Base-by-base conservation (phyloP, 2,888 invertebrate species). In the Dicycla oo region DNA sequence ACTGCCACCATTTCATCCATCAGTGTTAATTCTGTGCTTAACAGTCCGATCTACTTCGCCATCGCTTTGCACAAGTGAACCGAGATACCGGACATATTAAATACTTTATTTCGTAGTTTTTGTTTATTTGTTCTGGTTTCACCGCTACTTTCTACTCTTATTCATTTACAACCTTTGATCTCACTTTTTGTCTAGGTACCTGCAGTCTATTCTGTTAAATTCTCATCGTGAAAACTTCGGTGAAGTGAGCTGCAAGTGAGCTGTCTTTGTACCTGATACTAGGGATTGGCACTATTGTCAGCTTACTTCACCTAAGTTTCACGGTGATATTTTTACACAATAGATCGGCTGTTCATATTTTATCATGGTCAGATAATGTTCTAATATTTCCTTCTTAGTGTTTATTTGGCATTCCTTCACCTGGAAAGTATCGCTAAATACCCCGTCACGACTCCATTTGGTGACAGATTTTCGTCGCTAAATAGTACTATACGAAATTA, bases 351-450 rank as follows among this genome's bases (percentile, higher is more conserved):
- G 20, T 40, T 53, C 13, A 10, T 30, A 54, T 38, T 60, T 61
- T 54, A 23, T 38, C n/a, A 38, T n/a, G 1, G 10, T 30, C 30
- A 13, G 30, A 15, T 51, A 38, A 45, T 11, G 40, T 18, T 34
- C 20, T 13, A 26, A 49, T 3, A n/a, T 60, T 65, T 64, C 40
- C n/a, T 38, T 56, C 64, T 67, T 69, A 64, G 71, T 73, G 73
- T 82, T 82, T 77, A 77, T 83, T 85, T 81, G 34, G 61, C 38
- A 49, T 73, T 63, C 34, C 51, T 62, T 13, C 15, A 66, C 57
- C 58, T 86, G 86, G 90, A 91, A 91, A 91, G 91, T 85, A 68
- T 57, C 58, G 72, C 87, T 89, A 91, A 92, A 70, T 77, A 69
- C 56, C 67, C 73, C 68, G 67, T 89, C 91, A 91, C 89, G 92